Evolutionary conservation across 2,797 vertebrate genomes (phyloP).

Genomic region (Adelosebastes latens): DNA sequence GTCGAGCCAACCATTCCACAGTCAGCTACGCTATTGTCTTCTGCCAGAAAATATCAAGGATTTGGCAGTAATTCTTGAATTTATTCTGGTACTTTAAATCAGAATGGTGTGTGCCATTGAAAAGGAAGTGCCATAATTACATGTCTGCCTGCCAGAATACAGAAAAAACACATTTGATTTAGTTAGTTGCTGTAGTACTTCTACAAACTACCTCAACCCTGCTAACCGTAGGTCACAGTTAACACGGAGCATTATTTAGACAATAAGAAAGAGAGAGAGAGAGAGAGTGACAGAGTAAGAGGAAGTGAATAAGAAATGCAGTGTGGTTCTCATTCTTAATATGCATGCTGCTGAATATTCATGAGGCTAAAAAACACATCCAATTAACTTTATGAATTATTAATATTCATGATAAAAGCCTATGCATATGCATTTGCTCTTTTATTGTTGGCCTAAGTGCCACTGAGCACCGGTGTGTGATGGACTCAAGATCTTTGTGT

Average conservation of each 20-base stretch:
- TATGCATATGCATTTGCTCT: constrained; percentile 80
- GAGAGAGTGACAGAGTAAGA: constrained; percentile 22
- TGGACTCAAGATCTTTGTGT: constrained; percentile 40
- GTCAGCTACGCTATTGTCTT: constrained; percentile 22
- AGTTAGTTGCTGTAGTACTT: constrained; percentile 42
- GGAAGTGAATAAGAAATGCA: constrained; percentile 69
- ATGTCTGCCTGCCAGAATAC: constrained; percentile 51
- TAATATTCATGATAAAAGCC: constrained; percentile 79
- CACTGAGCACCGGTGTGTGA: constrained; percentile 51
- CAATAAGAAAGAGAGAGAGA: constrained; percentile 12
- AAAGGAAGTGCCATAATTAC: constrained; percentile 64
- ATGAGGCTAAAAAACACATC: constrained; percentile 81
- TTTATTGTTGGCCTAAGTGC: constrained; percentile 78
- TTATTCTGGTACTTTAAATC: constrained; percentile 33
- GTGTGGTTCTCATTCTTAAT: constrained; percentile 69
- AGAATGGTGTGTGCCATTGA: constrained; percentile 16
- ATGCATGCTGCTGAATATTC: constrained; percentile 80
- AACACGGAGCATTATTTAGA: constrained; percentile 51
- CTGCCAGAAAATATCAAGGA: constrained; percentile 9
- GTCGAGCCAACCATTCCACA: neutral
- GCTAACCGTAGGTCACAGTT: constrained; percentile 73
- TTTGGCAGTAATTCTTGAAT: constrained; percentile 45
- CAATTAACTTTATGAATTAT: constrained; percentile 86
- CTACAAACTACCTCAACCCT: constrained; percentile 50
- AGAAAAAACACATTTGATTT: constrained; percentile 52